phyloP scores from a whole-genome alignment of 2,113 vertebrate species.

The Alethe diademata region DNA sequence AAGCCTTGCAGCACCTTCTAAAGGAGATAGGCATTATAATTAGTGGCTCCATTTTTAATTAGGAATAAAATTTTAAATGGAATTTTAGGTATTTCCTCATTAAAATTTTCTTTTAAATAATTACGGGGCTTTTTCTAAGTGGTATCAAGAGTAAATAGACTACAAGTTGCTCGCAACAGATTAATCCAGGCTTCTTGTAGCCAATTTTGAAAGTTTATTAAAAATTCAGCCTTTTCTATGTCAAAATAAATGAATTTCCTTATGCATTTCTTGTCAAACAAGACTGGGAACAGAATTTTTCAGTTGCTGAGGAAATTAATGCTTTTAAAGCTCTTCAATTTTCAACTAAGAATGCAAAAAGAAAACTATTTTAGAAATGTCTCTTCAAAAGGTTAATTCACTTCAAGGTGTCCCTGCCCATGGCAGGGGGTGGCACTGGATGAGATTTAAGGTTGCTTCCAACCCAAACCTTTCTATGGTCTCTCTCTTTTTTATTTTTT shows the following conservation, averaged over 20 bases:
- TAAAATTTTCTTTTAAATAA: background rate
- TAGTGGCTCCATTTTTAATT: slow-evolving; percentile 48
- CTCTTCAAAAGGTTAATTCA: background rate
- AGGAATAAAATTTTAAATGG: slow-evolving; percentile 23
- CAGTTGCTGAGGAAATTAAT: background rate
- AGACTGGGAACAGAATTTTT: background rate
- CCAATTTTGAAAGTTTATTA: background rate
- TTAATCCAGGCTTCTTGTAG: background rate
- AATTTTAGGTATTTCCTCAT: slow-evolving; percentile 28
- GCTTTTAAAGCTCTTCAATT: background rate
- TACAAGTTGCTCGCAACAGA: background rate
- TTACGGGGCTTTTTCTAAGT: background rate
- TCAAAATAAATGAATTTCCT: background rate
- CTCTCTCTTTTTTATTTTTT: too few relatives aligned
- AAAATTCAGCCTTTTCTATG: background rate
- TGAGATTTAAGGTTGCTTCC: background rate
- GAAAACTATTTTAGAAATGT: background rate
- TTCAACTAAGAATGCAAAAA: background rate
- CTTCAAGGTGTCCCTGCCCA: background rate
- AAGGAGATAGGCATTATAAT: slow-evolving; percentile 45
- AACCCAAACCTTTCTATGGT: background rate
- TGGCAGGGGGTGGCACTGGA: background rate
- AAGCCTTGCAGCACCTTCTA: slow-evolving; percentile 40
- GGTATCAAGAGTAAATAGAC: background rate
- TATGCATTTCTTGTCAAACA: background rate